Evolutionary conservation across 2,888 invertebrate species (phyloP), one percentile per base, ranked within the genome.

Genomic region (Pyralis farinalis): DNA sequence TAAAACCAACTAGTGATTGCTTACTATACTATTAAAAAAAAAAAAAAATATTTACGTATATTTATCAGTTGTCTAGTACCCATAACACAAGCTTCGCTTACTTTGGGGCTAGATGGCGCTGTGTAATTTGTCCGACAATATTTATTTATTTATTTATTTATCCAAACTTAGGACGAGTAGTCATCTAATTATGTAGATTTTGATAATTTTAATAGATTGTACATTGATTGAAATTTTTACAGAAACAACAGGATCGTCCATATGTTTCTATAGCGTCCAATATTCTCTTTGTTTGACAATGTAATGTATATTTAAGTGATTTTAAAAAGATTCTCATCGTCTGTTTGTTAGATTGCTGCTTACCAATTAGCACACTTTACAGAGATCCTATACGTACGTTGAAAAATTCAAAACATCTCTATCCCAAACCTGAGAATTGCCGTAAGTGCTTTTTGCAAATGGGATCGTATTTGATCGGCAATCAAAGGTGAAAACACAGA

Each of bases 291-390:
- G 69, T 76, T 74, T 74, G 64, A 64, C 62, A 61, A 62, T 56
- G 51, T 76, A 71, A 80, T 77, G 77, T 78, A 70, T 75, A 80
- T 79, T 79, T 74, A 77, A 80, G 64, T 66, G 72, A 70, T 75
- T 44, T 67, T 60, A 53, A 72, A 71, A 71, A 71, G 55, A 68
- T 61, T 62, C 61, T 61, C 53, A 54, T 59, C 52, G 60, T 49
- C 51, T 25, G 49, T 54, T 49, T 44, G 42, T 47, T 45, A 47
- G 54, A 47, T 37, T 46, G 43, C 50, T 37, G 51, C 56, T 61
- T 61, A 59, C 59, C 79, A 80, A 81, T 82, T 82, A 83, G 69
- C 68, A 67, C 59, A 52, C 46, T 42, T 47, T 53, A 49, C 46
- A 49, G 51, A 49, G 43, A 47, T 46, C 45, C 39, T 51, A 46